These are phyloP conservation scores for Anseranas semipalmata DNA, from an alignment of 2,113 vertebrate genomes.

Conservation along the genomic window DNA sequence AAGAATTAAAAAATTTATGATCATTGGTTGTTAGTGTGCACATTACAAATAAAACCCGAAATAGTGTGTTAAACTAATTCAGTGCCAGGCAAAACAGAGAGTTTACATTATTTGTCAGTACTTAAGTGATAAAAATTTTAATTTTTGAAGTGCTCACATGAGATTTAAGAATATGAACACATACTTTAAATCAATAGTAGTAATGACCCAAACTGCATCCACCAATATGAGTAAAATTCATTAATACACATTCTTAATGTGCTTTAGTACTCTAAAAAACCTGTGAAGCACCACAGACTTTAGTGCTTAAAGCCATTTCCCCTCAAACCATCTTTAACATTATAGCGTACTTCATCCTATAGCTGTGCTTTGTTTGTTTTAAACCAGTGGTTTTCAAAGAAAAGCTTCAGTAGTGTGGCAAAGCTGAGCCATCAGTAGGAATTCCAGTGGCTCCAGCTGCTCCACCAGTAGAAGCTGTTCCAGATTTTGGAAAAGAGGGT, in stretches of 20 bases:
- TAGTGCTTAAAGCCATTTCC: not conserved
- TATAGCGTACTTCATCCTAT: not conserved
- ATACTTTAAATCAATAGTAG: not conserved
- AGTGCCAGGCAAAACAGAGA: not conserved
- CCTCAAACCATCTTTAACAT: not conserved
- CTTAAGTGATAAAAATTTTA: not conserved
- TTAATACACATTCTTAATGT: not conserved
- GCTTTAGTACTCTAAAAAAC: not conserved
- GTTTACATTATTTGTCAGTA: not conserved
- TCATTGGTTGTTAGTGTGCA: constrained; percentile 73
- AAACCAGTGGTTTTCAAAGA: not conserved
- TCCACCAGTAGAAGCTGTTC: not conserved
- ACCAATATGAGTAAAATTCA: not conserved
- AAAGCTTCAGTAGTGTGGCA: not conserved
- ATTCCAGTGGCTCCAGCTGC: not conserved
- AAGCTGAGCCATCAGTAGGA: not conserved
- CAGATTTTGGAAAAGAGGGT: not conserved
- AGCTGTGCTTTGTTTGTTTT: not conserved
- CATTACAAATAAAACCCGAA: constrained; percentile 63
- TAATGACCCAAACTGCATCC: not conserved
- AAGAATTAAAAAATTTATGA: constrained; percentile 87
- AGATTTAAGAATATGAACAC: not conserved
- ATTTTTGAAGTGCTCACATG: not conserved
- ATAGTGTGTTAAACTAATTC: not conserved
- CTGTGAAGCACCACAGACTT: not conserved